Conservation (phyloP, 2,888 invertebrate genomes). For the Zaprionus lineosus region DNA sequence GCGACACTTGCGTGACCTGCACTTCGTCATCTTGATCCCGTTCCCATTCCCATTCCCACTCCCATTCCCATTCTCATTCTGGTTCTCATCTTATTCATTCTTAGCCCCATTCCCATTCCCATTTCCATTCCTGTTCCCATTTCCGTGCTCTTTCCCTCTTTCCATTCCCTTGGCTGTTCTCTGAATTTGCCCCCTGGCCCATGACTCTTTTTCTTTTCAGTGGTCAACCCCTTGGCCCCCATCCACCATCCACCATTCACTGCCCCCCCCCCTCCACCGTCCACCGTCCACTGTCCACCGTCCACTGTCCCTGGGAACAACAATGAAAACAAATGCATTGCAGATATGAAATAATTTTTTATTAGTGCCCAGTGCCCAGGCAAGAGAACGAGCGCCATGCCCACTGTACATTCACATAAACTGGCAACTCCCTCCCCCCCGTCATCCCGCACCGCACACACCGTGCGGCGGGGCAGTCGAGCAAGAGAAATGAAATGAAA, state of each 20-base stretch:
- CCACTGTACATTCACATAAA: too few relatives aligned
- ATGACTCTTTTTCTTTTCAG: too few relatives aligned
- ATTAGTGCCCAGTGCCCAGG: slow-evolving; percentile 50
- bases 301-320: slow-evolving; percentile 39
- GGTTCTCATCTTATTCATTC: slow-evolving; percentile 17
- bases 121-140: not conserved
- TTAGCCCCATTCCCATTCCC: slow-evolving; percentile 44
- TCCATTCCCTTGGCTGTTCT: too few relatives aligned
- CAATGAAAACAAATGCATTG: slow-evolving; percentile 74
- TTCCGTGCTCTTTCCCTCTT: not conserved
- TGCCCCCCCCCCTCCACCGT: too few relatives aligned
- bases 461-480: slow-evolving; percentile 41
- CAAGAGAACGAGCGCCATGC: slow-evolving; percentile 17
- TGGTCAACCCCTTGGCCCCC: not conserved
- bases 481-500: slow-evolving; percentile 64
- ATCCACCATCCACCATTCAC: too few relatives aligned
- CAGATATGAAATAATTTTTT: slow-evolving; percentile 74
- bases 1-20: slow-evolving; percentile 65
- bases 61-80: not conserved
- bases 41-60: not conserved
- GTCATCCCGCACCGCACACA: not conserved
- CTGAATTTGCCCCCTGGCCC: too few relatives aligned
- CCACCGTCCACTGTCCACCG: slow-evolving; percentile 8
- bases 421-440: not conserved
- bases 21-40: slow-evolving; percentile 70